Evolutionary conservation across 2,797 vertebrate genomes (phyloP).

Genomic region (Chlorospingus semifuscus): DNA sequence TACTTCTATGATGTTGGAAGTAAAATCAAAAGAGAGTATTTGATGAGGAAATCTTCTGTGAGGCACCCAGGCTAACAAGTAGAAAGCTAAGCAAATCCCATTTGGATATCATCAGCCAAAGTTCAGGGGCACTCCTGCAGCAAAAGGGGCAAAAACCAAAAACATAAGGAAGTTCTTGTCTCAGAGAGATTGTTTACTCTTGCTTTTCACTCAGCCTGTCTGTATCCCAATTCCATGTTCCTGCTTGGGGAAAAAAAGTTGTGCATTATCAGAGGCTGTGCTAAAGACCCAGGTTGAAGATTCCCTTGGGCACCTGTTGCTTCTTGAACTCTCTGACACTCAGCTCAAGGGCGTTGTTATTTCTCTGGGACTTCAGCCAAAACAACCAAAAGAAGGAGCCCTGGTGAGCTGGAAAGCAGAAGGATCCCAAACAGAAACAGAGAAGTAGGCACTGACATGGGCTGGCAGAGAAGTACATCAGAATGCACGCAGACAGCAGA

Average conservation of each 20-base stretch:
- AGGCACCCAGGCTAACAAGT: background rate
- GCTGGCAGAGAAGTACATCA: background rate
- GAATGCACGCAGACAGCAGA: background rate
- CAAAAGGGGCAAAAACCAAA: background rate
- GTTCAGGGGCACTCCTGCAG: background rate
- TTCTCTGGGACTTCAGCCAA: background rate
- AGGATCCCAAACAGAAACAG: background rate
- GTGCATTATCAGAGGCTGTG: rapidly evolving
- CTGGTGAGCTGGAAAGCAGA: background rate
- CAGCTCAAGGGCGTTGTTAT: background rate
- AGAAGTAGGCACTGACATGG: background rate
- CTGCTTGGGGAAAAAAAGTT: background rate
- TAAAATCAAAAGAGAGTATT: background rate
- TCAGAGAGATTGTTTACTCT: background rate
- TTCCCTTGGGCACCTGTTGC: background rate
- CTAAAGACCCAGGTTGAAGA: background rate
- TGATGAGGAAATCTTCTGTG: background rate
- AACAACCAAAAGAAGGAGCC: background rate
- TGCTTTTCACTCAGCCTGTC: background rate
- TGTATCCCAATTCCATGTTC: background rate
- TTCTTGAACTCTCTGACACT: background rate
- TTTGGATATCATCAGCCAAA: background rate
- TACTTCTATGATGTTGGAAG: background rate
- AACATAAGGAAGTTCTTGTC: background rate
- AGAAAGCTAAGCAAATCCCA: background rate